phyloP scores from a whole-genome alignment of 2,797 vertebrate genomes.

The Carapus acus region DNA sequence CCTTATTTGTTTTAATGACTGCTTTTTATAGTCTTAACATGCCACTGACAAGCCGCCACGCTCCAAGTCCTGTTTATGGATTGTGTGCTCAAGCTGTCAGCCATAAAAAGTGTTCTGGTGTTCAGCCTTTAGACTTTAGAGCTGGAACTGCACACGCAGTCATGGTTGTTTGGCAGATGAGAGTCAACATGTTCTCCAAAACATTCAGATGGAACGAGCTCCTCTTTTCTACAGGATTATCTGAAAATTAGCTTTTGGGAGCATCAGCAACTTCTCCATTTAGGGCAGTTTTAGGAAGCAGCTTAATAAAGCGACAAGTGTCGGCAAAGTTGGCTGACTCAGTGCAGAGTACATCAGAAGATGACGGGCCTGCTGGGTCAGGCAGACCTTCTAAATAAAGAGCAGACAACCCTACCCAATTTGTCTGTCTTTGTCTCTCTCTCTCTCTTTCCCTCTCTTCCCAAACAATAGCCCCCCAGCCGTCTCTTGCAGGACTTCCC shows the following conservation, averaged over 20 bases:
- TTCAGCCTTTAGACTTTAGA: no score
- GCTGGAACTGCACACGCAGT: no score
- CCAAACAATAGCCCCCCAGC: constrained; percentile 6
- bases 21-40: constrained; percentile 25
- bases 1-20: constrained; percentile 30
- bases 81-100: constrained; percentile 17
- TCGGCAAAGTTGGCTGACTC: background rate
- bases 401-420: no score
- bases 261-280: constrained; percentile 1
- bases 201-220: constrained; percentile 11
- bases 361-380: background rate
- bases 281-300: constrained; percentile 1
- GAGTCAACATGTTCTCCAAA: constrained; percentile 13
- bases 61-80: constrained; percentile 20
- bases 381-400: constrained; percentile 11
- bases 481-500: no score
- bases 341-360: background rate
- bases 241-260: constrained; percentile 1
- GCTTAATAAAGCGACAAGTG: background rate
- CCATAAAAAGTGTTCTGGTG: constrained; percentile 41
- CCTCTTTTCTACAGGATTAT: constrained; percentile 1
- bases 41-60: constrained; percentile 21
- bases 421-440: no score
- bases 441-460: no score
- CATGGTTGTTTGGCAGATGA: background rate